A percentile compares a stretch with the other conserved stretches of the same genome.
Conservation (phyloP, 2,797 vertebrate species). For the Anabacerthia variegaticeps region DNA sequence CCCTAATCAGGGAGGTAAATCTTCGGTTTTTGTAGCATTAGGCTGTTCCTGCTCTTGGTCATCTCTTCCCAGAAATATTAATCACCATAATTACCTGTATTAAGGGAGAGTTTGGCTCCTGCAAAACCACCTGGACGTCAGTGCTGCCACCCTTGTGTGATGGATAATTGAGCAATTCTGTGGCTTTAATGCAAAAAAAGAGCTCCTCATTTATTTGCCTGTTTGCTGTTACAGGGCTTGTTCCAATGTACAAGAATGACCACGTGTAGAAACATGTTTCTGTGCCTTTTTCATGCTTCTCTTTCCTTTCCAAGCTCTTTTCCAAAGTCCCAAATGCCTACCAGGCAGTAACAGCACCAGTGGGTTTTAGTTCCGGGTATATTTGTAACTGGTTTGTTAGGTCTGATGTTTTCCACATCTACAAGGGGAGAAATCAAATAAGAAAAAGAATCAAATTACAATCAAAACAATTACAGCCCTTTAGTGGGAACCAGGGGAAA, state of each 20-base stretch:
- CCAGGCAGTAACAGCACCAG: background rate
- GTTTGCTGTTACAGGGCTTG: background rate
- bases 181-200: background rate
- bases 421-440: background rate
- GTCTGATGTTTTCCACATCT: background rate
- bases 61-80: background rate
- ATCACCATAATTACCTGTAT: background rate
- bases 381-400: background rate
- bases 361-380: background rate
- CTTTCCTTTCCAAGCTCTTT: background rate
- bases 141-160: rapidly evolving
- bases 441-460: background rate
- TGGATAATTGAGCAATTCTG: background rate
- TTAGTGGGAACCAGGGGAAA: background rate
- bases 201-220: background rate
- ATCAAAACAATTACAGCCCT: background rate
- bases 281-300: background rate
- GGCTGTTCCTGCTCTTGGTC: background rate
- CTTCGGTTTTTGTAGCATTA: background rate
- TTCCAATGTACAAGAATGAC: background rate
- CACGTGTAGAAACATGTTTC: background rate
- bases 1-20: background rate
- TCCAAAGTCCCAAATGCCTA: background rate
- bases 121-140: background rate
- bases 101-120: background rate